Evolutionary conservation across 2,113 vertebrate genomes (phyloP), one percentile per base, ranked within the genome.

Genomic region (Pipra filicauda): DNA sequence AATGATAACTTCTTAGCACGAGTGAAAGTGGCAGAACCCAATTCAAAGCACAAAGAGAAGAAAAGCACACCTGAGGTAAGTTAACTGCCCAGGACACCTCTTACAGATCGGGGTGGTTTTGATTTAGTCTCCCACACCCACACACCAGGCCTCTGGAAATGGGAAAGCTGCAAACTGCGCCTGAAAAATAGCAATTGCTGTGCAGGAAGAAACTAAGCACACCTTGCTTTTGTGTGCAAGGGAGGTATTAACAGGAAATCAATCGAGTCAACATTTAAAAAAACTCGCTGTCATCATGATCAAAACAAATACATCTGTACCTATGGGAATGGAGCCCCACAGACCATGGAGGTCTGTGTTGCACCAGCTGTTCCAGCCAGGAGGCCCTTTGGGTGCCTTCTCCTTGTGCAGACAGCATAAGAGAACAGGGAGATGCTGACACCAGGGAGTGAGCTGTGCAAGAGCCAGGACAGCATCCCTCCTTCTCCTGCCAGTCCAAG

Each of bases 61-160:
- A 85, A 55, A 69, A 73, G 59, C 8, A 69, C 13, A 26, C 31
- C 7, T 59, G 57, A 64, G 43, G 37, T 71, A 37, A 27, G 44
- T 91, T 65, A 85, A 75, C 84, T 93, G 74, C 62, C 73, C 87
- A 88, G 73, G 64, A 77, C 61, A 77, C 39, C 73, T 87, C 87
- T 91, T 46, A 54, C 44, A 57, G 77, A 65, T 21, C 0, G 4
- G 46, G 41, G n/a, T 90, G 85, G 21, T 72, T 95, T 83, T 93
- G 75, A 93, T 93, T 94, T 91, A 54, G 76, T 90, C 88, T 95
- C 79, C 85, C 94, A 96, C 82, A 93, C 88, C 83, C 88, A 89
- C 79, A 64, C 2, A 5, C 7, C 48, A 84, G 72, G 59, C 52
- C 67, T 88, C 59, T 90, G 69, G 82, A 96, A 49, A 79, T 1